Percentiles rank a stretch among this genome's conserved stretches.
Evolutionary conservation across 2,797 vertebrate species (phyloP).

Genomic region (Mormyrus proboscirostris): DNA sequence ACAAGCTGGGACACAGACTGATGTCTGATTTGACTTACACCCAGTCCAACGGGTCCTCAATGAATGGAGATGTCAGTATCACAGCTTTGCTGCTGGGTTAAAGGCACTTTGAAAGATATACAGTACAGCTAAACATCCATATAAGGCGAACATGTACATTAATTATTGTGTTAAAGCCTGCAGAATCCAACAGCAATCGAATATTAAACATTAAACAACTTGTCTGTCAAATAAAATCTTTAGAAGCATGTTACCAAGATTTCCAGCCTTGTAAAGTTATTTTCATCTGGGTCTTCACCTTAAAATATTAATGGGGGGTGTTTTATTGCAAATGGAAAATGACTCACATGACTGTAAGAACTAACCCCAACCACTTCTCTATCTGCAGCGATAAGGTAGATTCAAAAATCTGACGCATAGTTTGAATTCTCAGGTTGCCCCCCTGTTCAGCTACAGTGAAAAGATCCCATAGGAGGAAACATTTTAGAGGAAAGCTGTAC

Average conservation of each 20-base stretch:
- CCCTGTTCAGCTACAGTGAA: neutral
- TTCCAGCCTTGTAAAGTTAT: neutral
- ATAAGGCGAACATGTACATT: neutral
- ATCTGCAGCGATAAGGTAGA: neutral
- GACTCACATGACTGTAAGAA: neutral
- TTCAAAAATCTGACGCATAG: neutral
- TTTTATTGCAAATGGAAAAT: neutral
- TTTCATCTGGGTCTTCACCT: neutral
- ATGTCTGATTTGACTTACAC: neutral
- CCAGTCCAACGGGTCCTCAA: neutral
- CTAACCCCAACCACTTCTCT: neutral
- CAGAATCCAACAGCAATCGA: neutral
- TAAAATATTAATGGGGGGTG: neutral
- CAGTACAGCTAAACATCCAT: neutral
- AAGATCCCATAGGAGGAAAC: neutral
- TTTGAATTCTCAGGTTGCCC: neutral
- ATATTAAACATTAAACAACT: neutral
- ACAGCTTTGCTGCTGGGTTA: neutral
- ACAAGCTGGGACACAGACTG: neutral
- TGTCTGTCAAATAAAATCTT: neutral
- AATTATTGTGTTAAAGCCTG: neutral
- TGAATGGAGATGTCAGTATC: neutral
- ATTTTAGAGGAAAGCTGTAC: conserved; percentile 20
- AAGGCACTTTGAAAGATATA: neutral
- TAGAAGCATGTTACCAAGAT: neutral